Percentiles rank a stretch among this genome's conserved stretches.
Evolutionary conservation across 1,140 invertebrate species (phyloP).

Genomic region (Lethocerus indicus): DNA sequence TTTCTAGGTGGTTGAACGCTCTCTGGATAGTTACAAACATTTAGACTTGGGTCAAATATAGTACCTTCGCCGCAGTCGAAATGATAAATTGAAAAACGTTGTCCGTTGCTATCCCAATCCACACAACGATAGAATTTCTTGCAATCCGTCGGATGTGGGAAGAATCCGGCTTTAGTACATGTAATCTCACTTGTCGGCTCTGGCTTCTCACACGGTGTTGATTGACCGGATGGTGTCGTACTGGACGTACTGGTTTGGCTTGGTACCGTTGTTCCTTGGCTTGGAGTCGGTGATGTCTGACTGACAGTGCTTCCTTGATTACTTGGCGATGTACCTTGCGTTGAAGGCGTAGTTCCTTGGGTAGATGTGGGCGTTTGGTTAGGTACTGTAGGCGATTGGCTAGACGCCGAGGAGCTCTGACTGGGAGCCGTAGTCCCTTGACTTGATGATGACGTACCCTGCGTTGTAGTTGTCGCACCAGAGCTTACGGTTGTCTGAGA

Average conservation of each 20-base stretch:
- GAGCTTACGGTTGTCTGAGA: constrained; percentile 2
- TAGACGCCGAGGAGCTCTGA: not conserved
- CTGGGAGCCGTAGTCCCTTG: constrained; percentile 3
- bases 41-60: constrained; percentile 33
- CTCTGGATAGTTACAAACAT: constrained; percentile 32
- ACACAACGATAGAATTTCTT: constrained; percentile 57
- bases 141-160: constrained; percentile 42
- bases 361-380: constrained; percentile 3
- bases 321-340: not conserved
- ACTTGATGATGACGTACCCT: constrained; percentile 1
- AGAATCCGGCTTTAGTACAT: constrained; percentile 34
- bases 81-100: constrained; percentile 35
- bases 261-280: not conserved
- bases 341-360: not conserved
- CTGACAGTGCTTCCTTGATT: constrained; percentile 3
- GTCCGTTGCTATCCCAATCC: constrained; percentile 32
- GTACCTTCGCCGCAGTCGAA: constrained; percentile 34
- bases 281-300: not conserved
- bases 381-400: constrained; percentile 1
- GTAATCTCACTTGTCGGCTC: constrained; percentile 14
- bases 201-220: constrained; percentile 10
- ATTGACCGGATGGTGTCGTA: not conserved
- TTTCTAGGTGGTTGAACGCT: constrained; percentile 31
- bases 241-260: too few relatives aligned
- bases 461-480: constrained; percentile 4